Evolutionary conservation across 53 echinoderm and acorn worm genomes (phyloP).

Genomic region (Echinarachnius parma): DNA sequence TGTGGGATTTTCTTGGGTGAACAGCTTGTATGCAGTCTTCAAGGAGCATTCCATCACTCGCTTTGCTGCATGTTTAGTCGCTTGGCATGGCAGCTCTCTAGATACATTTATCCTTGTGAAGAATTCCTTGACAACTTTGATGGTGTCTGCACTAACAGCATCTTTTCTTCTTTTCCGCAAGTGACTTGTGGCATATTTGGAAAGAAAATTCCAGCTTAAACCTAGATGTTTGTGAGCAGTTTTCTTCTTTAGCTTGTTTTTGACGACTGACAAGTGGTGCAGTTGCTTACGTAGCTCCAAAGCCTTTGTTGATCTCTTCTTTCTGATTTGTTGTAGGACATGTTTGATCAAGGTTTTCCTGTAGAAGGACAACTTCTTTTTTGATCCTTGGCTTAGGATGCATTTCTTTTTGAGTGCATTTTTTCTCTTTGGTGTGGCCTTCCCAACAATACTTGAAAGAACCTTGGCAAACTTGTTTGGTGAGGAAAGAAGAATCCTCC

Average conservation of each 20-base stretch:
- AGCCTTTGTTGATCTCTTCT: constrained; percentile 33
- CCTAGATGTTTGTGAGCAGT: constrained; percentile 44
- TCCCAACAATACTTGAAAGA: constrained; percentile 20
- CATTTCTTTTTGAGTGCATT: constrained; percentile 28
- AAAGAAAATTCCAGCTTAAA: constrained; percentile 54
- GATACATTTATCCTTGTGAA: constrained; percentile 45
- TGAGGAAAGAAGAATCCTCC: constrained; percentile 33
- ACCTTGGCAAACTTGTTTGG: constrained; percentile 48
- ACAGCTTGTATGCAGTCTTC: constrained; percentile 24
- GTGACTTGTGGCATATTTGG: constrained; percentile 6
- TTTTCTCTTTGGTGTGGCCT: constrained; percentile 39
- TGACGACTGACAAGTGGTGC: constrained; percentile 37
- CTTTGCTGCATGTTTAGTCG: constrained; percentile 1
- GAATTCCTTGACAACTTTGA: constrained; percentile 25
- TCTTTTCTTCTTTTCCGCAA: constrained; percentile 31
- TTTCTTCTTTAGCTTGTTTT: constrained; percentile 52
- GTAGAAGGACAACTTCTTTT: constrained; percentile 20
- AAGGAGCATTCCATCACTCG: constrained; percentile 52
- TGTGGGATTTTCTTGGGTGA: constrained; percentile 44
- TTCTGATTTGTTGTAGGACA: constrained; percentile 41
- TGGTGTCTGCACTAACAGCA: constrained; percentile 30
- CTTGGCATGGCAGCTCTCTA: constrained; percentile 38
- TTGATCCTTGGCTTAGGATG: constrained; percentile 35
- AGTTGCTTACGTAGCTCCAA: constrained; percentile 37
- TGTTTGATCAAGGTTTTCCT: constrained; percentile 38